A percentile compares a stretch with the other conserved stretches of the same genome.
Conservation (phyloP, 1,140 invertebrate genomes). For the Arctopsyche grandis region DNA sequence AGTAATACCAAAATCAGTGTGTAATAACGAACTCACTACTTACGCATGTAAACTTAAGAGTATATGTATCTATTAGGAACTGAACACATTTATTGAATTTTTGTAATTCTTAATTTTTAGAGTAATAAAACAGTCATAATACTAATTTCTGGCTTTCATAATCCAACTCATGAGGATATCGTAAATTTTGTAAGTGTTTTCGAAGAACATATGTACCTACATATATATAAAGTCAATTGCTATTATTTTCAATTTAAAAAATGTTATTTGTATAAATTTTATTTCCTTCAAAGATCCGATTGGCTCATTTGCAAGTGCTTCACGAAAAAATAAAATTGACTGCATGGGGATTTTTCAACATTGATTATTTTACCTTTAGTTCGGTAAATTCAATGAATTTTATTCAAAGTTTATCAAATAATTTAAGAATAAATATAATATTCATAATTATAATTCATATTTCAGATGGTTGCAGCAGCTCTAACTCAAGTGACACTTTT, state of each 20-base stretch:
- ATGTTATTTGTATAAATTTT: background rate
- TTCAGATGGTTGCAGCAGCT: background rate
- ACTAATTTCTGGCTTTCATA: background rate
- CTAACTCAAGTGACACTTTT: background rate
- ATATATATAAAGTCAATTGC: too few species aligned
- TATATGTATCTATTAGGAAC: background rate
- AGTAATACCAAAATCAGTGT: too few species aligned
- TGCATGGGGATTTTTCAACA: background rate
- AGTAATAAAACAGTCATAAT: background rate
- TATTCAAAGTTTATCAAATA: background rate
- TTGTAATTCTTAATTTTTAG: background rate
- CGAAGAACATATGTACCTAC: too few species aligned
- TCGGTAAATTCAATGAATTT: background rate
- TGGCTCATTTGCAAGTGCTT: background rate
- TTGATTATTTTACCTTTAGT: background rate
- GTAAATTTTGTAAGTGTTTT: background rate
- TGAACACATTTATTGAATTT: too few species aligned
- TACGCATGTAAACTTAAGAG: background rate
- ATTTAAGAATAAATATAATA: background rate
- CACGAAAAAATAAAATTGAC: constrained; percentile 2
- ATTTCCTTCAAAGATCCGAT: constrained; percentile 9
- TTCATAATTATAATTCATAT: background rate
- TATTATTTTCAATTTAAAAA: too few species aligned
- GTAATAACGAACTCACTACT: too few species aligned
- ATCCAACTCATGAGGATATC: background rate